Base-by-base conservation (phyloP, 2,797 vertebrate genomes). In the Alcedo atthis region DNA sequence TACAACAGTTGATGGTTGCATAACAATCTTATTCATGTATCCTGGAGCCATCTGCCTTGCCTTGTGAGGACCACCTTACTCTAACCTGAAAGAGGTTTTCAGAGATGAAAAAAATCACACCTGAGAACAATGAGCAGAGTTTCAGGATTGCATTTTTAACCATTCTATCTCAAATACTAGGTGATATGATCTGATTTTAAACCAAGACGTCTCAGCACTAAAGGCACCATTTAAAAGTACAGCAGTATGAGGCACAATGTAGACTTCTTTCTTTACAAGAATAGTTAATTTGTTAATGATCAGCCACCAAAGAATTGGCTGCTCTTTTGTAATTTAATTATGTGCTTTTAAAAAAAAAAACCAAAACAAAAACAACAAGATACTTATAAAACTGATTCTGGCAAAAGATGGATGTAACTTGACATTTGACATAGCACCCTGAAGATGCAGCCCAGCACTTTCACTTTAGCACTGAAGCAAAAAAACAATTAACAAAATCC, bases 261-360 rank as follows among this genome's bases (percentile, higher is more conserved):
- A 54, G 20, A 69, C 19, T 12, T 9, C 16, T 46, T 76, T 71
- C 48, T 62, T 37, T 66, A 22, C 49, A 71, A 58, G 25, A 67
- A 18, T 0, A 71, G 26, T 7, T 32, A 58, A 51, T 67, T 70
- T 66, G 21, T 64, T 76, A 62, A 53, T 37, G 37, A 57, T 6
- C 8, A 61, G 32, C 6, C 35, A 75, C 73, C 45, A 79, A 86
- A 57, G 32, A 51, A 6, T 6, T 46, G 25, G 14, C 10, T 0
- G 0, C 10, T 81, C 10, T 19, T 22, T 76, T 67, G 53, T 30
- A 53, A 46, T 76, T 62, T 66, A 46, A 57, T 80, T 83, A 30
- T 35, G 10, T 42, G 61, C 8, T 5, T 8, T 2, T 24, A 15
- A 3, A 7, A 8, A 10, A 17, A 53, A 32, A 2, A 7, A 6